Evolutionary conservation across 2,797 vertebrate genomes (phyloP).

Genomic region (Caiman crocodilus): DNA sequence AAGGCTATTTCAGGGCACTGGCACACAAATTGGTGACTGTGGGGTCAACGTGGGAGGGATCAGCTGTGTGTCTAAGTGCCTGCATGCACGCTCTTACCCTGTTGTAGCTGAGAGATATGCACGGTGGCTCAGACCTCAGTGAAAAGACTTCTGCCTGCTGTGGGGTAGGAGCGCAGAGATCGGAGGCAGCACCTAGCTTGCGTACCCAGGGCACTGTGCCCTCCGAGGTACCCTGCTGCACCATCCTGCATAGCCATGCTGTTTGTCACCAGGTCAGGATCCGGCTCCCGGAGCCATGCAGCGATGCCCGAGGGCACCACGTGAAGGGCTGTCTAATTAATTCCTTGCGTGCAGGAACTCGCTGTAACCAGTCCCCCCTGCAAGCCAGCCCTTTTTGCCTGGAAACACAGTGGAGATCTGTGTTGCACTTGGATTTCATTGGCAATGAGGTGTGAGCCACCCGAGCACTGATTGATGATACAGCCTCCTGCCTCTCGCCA

Average conservation of each 20-base stretch:
- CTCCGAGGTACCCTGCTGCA: no score
- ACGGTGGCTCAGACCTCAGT: no score
- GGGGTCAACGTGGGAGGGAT: no score
- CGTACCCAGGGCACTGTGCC: no score
- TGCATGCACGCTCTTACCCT: no score
- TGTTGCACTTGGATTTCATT: background rate
- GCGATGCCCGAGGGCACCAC: background rate
- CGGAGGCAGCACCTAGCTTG: no score
- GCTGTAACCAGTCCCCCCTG: background rate
- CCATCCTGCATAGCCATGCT: background rate
- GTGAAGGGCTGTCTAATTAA: background rate
- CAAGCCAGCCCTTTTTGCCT: background rate
- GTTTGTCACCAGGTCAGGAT: background rate
- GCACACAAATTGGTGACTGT: no score
- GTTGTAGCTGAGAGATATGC: no score
- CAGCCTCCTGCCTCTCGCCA: rapidly evolving
- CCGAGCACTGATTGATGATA: background rate
- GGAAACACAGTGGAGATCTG: background rate
- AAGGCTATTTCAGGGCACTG: background rate
- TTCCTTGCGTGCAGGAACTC: background rate
- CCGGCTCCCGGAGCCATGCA: rapidly evolving
- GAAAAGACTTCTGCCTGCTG: no score
- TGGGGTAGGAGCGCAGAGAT: no score
- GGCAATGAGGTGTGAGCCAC: background rate
- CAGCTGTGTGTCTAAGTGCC: no score